Evolutionary conservation across 2,113 vertebrate genomes (phyloP), one percentile per base, ranked within the genome.

Genomic region (Nettapus auritus): DNA sequence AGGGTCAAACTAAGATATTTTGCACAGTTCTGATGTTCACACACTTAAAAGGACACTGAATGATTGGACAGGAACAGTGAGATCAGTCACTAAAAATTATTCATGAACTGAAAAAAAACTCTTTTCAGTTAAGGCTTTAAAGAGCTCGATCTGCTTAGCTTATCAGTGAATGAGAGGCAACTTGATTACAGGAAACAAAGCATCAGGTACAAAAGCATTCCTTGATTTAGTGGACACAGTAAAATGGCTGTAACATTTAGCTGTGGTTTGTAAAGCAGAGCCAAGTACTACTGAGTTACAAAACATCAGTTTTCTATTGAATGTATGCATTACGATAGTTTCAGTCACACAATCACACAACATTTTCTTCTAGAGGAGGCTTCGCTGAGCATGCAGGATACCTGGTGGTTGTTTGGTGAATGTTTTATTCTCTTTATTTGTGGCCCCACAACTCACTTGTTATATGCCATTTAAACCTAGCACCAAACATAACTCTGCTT

Each of bases 131-230:
- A 88, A 77, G 70, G 42, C 36, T 86, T 83, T 56, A 71, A 93
- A 86, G 64, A 94, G 50, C 63, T 93, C 82, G 21, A 80, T 88
- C 78, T 89, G 40, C 76, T 95, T 75, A 86, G 68, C 59, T 71
- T 88, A 76, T 57, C 75, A 66, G 31, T 71, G 22, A 91, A 91
- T 31, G 36, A 91, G 63, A 93, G 25, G 75, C 63, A 94, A 91
- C 78, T 79, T 82, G 89, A 94, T 91, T 89, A 89, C 44, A 85
- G 75, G 66, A 92, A 92, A 79, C 79, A 94, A 73, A 91, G 75
- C 91, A 92, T 46, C 59, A 89, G 46, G 70, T 96, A 82, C 78
- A 87, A 80, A 97, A 96, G 50, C 4, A 0, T 14, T 89, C 82
- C 78, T 92, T 85, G 74, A 97, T 91, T 87, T 63, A 74, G 70